phyloP scores from a whole-genome alignment of 2,113 vertebrate species.

The Chinchilla lanigera region DNA sequence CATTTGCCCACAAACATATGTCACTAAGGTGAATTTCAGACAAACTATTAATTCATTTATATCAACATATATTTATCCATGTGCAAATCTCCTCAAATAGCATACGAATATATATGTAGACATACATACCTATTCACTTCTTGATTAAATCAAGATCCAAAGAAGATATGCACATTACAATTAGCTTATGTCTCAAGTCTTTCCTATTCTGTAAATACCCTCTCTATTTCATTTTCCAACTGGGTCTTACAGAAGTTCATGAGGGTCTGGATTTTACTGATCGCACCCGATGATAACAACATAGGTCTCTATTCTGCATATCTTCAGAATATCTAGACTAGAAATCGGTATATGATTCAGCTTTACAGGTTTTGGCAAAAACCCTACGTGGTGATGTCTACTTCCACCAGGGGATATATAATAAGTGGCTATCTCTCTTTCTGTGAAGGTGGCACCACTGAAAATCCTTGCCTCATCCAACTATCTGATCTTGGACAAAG shows the following conservation, averaged over 20 bases:
- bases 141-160: constrained; percentile 35
- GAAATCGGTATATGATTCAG: background rate
- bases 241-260: background rate
- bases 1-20: too few relatives aligned
- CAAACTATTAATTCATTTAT: background rate
- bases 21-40: background rate
- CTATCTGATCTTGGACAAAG: background rate
- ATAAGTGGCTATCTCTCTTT: background rate
- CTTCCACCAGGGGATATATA: background rate
- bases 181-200: background rate
- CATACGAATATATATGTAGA: background rate
- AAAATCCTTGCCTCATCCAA: background rate
- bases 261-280: background rate
- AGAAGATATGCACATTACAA: background rate
- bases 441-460: background rate
- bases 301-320: background rate
- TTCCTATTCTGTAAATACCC: background rate
- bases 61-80: background rate
- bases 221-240: background rate
- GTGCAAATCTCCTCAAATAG: background rate
- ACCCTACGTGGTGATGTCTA: background rate
- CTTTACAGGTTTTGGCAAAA: background rate
- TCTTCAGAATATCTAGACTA: background rate
- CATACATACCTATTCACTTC: background rate
- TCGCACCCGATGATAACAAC: background rate